Base-by-base conservation (phyloP, 2,797 vertebrate species). In the Galaxias olidus region DNA sequence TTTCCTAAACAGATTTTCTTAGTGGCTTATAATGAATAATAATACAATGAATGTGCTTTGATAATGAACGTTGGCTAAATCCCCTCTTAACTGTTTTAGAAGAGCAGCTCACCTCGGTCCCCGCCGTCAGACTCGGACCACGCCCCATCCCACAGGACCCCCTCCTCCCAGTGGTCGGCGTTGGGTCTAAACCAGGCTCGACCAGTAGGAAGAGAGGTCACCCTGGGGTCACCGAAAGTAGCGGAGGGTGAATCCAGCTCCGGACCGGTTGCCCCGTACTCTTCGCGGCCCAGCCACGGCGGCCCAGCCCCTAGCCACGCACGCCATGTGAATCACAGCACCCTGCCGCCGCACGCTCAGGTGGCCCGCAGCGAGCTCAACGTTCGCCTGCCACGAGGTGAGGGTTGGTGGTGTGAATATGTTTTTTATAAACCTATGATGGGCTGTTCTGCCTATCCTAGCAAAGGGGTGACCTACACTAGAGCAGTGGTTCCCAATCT, bases 351-450 rank as follows among this genome's bases (percentile, higher is more conserved):
- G 79, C 90, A 94, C 85, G 86, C 93, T 58, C 92, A 96, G 90
- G 95, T 94, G 91, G 95, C 94, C 0, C 86, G 86, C 50, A 89
- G 89, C 41, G 88, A 86, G 77, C 86, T 90, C 9, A 93, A 93
- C 46, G 92, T 93, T 73, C 92, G 92, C 59, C 85, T 93, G 62
- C 91, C 91, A 63, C 80, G 92, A 89, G 92, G 92, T 93, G 78
- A 56, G 78, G 43, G 10, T 30, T 6, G 30, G 30, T 30, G 2
- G 30, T 2, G 30, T 30, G 30, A 30, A 30, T n/a, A 60, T 18
- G 14, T 14, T 15, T 12, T 0, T 47, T 9, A 20, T 46, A 45
- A 45, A 30, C 67, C 54, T 49, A 51, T 55, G 18, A 30, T 30
- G 30, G 30, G 3, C 30, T 30, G 30, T 6, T 30, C 30, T 30